phyloP scores from a whole-genome alignment of 2,113 vertebrate genomes.

The Pollimyrus isidori region DNA sequence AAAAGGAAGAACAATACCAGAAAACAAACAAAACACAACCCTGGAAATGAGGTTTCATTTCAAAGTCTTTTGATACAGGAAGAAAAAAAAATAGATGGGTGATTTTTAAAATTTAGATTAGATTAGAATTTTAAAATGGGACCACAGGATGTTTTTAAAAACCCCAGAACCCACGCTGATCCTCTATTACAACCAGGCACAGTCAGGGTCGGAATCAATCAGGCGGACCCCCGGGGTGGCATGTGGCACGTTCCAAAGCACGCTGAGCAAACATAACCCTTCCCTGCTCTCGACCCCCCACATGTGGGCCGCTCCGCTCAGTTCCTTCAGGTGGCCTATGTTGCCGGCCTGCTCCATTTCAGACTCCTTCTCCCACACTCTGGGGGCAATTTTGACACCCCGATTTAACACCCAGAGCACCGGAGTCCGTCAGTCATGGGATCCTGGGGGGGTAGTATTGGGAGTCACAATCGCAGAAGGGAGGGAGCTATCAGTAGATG shows the following conservation, averaged over 20 bases:
- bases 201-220: constrained; percentile 24
- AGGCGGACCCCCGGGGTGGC: constrained; percentile 35
- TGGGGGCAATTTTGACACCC: constrained; percentile 30
- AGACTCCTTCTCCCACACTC: constrained; percentile 57
- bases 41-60: background rate
- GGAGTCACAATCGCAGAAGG: background rate
- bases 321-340: constrained; percentile 42
- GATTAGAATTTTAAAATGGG: background rate
- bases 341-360: constrained; percentile 49
- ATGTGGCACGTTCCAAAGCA: constrained; percentile 51
- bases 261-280: constrained; percentile 56
- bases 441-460: background rate
- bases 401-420: background rate
- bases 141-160: background rate
- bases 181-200: constrained; percentile 33
- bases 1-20: background rate
- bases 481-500: background rate
- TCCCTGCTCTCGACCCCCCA: constrained; percentile 40
- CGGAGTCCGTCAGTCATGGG: background rate
- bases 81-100: background rate
- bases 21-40: background rate
- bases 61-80: background rate
- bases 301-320: constrained; percentile 48
- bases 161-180: background rate
- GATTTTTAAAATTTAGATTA: background rate